phyloP scores from a whole-genome alignment of 1,140 invertebrate genomes.

The Drosophila ohnishii region DNA sequence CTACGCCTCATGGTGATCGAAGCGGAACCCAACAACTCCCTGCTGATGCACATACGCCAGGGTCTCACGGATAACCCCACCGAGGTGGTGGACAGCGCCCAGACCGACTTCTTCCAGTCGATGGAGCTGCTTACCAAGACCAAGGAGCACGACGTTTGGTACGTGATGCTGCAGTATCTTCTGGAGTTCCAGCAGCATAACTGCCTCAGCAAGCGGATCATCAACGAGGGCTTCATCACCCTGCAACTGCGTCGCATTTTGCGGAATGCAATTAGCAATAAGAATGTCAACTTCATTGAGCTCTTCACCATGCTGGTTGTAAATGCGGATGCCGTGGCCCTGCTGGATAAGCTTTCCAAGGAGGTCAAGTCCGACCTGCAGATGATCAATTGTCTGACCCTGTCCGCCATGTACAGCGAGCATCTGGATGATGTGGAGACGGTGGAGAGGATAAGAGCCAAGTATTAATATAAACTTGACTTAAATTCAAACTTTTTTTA shows the following conservation, averaged over 20 bases:
- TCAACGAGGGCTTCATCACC: conserved; percentile 70
- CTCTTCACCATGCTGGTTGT: conserved; percentile 69
- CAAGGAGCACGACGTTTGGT: conserved; percentile 76
- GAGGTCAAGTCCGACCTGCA: conserved; percentile 76
- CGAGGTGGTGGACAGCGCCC: conserved; percentile 60
- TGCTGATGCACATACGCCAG: conserved; percentile 54
- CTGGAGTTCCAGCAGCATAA: conserved; percentile 67
- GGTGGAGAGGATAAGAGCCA: conserved; percentile 57
- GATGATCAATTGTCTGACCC: conserved; percentile 69
- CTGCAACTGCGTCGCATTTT: conserved; percentile 69
- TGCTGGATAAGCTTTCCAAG: conserved; percentile 59
- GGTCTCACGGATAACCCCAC: conserved; percentile 39
- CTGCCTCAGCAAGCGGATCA: conserved; percentile 57
- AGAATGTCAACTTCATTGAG: conserved; percentile 72
- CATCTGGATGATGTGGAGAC: conserved; percentile 57
- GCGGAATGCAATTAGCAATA: conserved; percentile 64
- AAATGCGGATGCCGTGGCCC: conserved; percentile 48
- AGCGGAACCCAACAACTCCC: conserved; percentile 49
- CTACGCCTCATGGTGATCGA: conserved; percentile 66
- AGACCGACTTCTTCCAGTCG: conserved; percentile 69
- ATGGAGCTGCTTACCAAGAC: conserved; percentile 72
- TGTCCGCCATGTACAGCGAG: conserved; percentile 77
- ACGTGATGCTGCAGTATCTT: conserved; percentile 73
- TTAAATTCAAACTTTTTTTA: background rate
- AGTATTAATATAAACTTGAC: conserved; percentile 19